phyloP scores from a whole-genome alignment of 2,113 vertebrate genomes.

The Hippopotamus amphibius region DNA sequence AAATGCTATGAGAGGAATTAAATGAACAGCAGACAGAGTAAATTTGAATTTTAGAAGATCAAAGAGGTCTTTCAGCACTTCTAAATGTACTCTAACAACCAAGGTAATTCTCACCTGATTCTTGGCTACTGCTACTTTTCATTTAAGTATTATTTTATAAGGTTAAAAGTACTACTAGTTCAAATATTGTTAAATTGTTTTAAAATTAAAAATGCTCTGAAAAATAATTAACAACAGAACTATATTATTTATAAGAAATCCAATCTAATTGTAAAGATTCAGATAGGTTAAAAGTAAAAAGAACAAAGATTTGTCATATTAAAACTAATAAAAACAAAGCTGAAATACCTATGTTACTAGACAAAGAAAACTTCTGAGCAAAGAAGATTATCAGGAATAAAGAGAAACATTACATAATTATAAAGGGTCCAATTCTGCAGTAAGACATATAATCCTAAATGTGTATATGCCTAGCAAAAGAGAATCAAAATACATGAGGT shows the following conservation, averaged over 20 bases:
- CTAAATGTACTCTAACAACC: not conserved
- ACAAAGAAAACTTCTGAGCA: not conserved
- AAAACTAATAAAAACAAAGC: not conserved
- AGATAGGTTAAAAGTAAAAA: conserved; percentile 5
- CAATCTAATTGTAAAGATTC: not conserved
- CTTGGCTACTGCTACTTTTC: not conserved
- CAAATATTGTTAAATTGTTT: conserved; percentile 17
- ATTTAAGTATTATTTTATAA: conserved; percentile 21
- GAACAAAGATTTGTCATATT: not conserved
- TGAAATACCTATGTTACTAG: not conserved
- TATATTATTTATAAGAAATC: not conserved
- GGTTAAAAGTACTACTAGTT: not conserved
- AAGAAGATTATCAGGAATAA: not conserved
- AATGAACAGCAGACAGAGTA: conserved; percentile 55
- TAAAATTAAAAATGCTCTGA: not conserved
- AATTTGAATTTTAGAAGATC: conserved; percentile 55
- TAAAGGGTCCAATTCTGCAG: not conserved
- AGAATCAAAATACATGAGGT: not conserved
- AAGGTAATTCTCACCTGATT: conserved; percentile 53
- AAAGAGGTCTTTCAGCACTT: conserved; percentile 24
- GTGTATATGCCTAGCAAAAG: not conserved
- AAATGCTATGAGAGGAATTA: conserved; percentile 31
- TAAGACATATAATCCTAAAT: not conserved
- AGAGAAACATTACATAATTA: not conserved
- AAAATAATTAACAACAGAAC: not conserved